phyloP scores from a whole-genome alignment of 2,113 vertebrate species.

The Platycercus adscitus region DNA sequence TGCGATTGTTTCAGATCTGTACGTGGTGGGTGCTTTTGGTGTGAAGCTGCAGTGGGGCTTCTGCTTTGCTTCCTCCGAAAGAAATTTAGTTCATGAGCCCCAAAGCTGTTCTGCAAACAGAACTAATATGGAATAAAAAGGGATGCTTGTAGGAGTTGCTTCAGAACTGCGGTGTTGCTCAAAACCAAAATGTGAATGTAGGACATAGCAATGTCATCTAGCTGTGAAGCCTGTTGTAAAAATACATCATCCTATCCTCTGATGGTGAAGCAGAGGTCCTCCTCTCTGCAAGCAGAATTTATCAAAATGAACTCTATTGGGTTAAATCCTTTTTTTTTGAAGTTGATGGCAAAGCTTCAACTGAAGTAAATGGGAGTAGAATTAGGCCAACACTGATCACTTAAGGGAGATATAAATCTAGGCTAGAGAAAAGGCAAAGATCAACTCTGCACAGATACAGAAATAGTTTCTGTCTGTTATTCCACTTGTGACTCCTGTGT shows the following conservation, averaged over 20 bases:
- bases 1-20: rapidly evolving
- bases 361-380: slow-evolving; percentile 33
- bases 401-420: slow-evolving; percentile 64
- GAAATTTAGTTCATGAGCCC: background rate
- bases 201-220: slow-evolving; percentile 33
- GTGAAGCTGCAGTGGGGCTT: background rate
- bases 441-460: slow-evolving; percentile 16
- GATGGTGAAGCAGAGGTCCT: background rate
- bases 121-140: background rate
- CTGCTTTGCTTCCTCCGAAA: background rate
- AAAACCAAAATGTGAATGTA: background rate
- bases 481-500: background rate
- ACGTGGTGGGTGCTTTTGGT: background rate
- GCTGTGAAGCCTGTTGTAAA: slow-evolving; percentile 5
- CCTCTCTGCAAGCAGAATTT: background rate
- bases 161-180: background rate
- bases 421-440: slow-evolving; percentile 59
- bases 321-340: slow-evolving; percentile 54
- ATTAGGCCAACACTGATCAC: slow-evolving; percentile 31
- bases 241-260: background rate
- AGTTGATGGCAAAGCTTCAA: slow-evolving; percentile 14
- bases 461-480: slow-evolving; percentile 36
- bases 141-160: background rate
- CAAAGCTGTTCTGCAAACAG: background rate
- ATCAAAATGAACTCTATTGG: background rate